A percentile compares a stretch with the other conserved stretches of the same genome.
Evolutionary conservation across 2,888 invertebrate species (phyloP).

Genomic region (Acleris laterana): DNA sequence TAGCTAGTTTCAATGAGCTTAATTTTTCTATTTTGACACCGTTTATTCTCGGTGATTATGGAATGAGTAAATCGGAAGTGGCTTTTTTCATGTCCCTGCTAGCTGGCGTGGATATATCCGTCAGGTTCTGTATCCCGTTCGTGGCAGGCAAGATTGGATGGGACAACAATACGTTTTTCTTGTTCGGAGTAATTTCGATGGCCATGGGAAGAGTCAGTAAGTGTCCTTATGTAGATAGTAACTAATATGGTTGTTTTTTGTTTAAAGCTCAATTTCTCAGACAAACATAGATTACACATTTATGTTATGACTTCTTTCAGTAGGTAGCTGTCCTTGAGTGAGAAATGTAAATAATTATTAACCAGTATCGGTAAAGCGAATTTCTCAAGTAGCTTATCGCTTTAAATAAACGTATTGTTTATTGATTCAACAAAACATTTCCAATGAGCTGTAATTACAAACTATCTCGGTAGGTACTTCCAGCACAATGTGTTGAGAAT

Average conservation of each 20-base stretch:
- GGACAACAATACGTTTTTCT: conserved; percentile 88
- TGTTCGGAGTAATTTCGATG: conserved; percentile 87
- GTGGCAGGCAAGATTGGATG: conserved; percentile 88
- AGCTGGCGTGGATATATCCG: conserved; percentile 86
- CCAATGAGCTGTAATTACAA: too few relatives aligned
- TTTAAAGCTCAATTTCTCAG: too few relatives aligned
- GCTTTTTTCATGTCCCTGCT: conserved; percentile 89
- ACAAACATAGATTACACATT: too few relatives aligned
- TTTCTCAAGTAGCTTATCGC: too few relatives aligned
- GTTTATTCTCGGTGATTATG: conserved; percentile 88
- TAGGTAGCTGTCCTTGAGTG: too few relatives aligned
- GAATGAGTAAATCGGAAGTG: conserved; percentile 84
- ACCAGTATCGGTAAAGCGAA: too few relatives aligned
- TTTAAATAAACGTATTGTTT: too few relatives aligned
- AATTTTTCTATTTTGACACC: conserved; percentile 90
- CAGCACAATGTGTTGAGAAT: too few relatives aligned
- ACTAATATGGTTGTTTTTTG: conserved; percentile 1
- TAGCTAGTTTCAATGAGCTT: conserved; percentile 88
- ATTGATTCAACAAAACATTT: too few relatives aligned
- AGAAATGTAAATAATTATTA: too few relatives aligned
- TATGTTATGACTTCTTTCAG: too few relatives aligned
- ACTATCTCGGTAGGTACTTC: too few relatives aligned
- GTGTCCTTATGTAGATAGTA: conserved; percentile 41
- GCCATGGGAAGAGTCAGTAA: conserved; percentile 87
- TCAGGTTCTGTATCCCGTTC: conserved; percentile 88